Evolutionary conservation across 2,888 invertebrate genomes (phyloP).

Genomic region (Callyntrura guangdongensis): DNA sequence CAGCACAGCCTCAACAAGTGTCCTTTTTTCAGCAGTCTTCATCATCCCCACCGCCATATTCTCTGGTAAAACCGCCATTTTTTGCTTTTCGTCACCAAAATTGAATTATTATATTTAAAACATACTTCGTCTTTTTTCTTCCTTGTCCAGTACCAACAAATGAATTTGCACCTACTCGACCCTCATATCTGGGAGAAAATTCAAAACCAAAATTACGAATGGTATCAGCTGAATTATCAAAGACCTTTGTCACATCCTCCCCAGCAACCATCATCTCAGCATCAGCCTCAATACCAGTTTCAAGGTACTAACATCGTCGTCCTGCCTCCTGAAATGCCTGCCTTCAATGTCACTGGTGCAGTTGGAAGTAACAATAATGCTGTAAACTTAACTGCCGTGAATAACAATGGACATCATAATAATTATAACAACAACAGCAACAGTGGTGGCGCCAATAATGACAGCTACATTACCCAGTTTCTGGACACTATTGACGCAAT

Average conservation of each 20-base stretch:
- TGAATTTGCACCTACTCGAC: slow-evolving; percentile 1
- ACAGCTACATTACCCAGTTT: neutral
- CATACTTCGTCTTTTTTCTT: neutral
- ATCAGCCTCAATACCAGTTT: neutral
- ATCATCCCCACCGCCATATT: neutral
- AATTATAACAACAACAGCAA: too few species aligned
- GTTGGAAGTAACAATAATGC: neutral
- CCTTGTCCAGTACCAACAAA: neutral
- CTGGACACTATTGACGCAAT: neutral
- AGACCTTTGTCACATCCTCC: neutral
- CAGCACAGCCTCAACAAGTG: neutral
- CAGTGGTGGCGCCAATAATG: neutral
- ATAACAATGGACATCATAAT: too few species aligned
- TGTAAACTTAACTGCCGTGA: neutral
- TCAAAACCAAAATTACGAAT: neutral
- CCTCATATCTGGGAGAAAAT: neutral
- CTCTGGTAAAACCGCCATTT: neutral
- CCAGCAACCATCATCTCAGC: neutral
- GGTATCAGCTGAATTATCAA: neutral
- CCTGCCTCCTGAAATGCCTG: neutral
- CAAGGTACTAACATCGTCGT: neutral
- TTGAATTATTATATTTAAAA: too few species aligned
- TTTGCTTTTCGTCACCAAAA: too few species aligned
- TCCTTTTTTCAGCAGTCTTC: neutral
- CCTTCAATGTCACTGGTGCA: neutral